phyloP scores from a whole-genome alignment of 35 echinoderm and acorn worm species.

The Lytechinus variegatus region DNA sequence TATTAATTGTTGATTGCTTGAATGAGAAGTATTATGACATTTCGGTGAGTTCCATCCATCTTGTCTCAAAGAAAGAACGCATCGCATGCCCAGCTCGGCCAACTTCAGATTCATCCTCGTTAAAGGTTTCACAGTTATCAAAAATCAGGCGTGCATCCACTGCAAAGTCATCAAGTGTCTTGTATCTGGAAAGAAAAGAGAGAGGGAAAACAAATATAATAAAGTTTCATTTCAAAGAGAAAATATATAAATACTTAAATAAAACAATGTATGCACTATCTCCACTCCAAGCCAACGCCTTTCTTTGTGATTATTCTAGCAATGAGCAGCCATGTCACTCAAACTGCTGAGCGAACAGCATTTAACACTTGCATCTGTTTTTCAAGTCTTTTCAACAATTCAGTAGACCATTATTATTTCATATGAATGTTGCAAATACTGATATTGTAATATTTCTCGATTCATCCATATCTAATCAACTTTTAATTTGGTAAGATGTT shows the following conservation, averaged over 20 bases:
- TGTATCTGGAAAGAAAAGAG: conserved; percentile 66
- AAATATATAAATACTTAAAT: no score
- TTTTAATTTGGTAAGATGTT: background rate
- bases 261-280: no score
- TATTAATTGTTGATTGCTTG: conserved; percentile 13
- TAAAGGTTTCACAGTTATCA: conserved; percentile 98
- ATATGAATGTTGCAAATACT: background rate
- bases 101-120: conserved; percentile 98
- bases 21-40: conserved; percentile 9
- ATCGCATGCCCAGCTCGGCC: conserved; percentile 86
- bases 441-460: background rate
- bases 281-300: no score
- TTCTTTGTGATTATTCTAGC: no score
- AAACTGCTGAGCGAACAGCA: no score
- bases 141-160: conserved; percentile 87
- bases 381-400: background rate
- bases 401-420: background rate
- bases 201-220: background rate
- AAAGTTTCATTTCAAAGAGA: no score
- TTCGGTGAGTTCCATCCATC: conserved; percentile 44
- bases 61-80: conserved; percentile 74
- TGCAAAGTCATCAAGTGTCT: conserved; percentile 81
- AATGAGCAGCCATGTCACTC: no score
- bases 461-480: background rate
- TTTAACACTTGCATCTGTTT: no score